phyloP scores from a whole-genome alignment of 1,140 invertebrate genomes.

The Mizuhopecten yessoensis region DNA sequence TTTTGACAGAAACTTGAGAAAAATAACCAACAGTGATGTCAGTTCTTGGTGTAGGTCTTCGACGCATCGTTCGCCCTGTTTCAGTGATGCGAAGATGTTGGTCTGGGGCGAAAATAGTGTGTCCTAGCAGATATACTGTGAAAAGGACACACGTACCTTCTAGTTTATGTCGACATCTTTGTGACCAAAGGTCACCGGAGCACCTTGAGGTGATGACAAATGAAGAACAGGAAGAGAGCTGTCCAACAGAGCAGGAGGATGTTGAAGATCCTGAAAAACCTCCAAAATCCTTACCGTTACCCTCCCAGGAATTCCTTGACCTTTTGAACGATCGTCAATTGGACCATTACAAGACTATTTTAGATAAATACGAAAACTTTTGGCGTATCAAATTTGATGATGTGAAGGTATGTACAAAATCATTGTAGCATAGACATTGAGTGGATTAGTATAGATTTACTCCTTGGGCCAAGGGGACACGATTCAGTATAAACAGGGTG shows the following conservation, averaged over 20 bases:
- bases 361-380: background rate
- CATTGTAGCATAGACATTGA: too few relatives aligned
- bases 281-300: background rate
- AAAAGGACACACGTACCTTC: background rate
- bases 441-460: too few relatives aligned
- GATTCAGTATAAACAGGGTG: too few relatives aligned
- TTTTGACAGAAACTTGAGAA: background rate
- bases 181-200: background rate
- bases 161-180: background rate
- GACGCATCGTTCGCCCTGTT: background rate
- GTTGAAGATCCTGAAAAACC: background rate
- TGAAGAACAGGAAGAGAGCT: too few relatives aligned
- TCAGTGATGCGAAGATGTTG: background rate
- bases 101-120: background rate
- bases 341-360: background rate
- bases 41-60: background rate
- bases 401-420: background rate
- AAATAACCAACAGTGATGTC: background rate
- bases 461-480: too few relatives aligned
- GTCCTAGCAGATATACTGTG: background rate
- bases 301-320: background rate
- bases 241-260: background rate
- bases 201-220: too few relatives aligned
- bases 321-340: background rate
- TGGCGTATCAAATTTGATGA: background rate